Conservation (phyloP, 2,888 invertebrate species). For the Conops quadrifasciatus region DNA sequence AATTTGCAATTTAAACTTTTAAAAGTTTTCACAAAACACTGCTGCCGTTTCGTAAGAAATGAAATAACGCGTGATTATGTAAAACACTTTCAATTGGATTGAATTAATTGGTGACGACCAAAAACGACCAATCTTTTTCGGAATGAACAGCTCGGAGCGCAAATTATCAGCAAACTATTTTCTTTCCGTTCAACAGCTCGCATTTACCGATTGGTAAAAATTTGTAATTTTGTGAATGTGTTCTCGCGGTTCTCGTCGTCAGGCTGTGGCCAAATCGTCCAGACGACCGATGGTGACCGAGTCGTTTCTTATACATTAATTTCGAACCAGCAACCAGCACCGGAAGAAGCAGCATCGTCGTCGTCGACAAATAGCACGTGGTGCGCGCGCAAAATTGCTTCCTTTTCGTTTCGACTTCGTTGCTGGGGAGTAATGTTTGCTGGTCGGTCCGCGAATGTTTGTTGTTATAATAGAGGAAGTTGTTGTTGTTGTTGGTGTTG, state of each 20-base stretch:
- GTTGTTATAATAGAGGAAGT: too few relatives aligned
- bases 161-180: too few relatives aligned
- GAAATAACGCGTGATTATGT: background rate
- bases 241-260: background rate
- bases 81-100: slow-evolving; percentile 6
- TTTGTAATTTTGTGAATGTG: too few relatives aligned
- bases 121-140: too few relatives aligned
- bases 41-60: too few relatives aligned
- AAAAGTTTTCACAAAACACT: too few relatives aligned
- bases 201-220: background rate
- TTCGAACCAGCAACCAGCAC: background rate
- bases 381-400: slow-evolving; percentile 64
- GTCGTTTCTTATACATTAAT: slow-evolving; percentile 9
- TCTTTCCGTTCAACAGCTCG: background rate
- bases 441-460: background rate
- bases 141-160: too few relatives aligned
- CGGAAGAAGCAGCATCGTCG: slow-evolving; percentile 22
- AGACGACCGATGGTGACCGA: background rate
- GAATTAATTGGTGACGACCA: slow-evolving; percentile 5
- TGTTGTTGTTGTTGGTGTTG: slow-evolving; percentile 5
- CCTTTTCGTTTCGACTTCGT: slow-evolving; percentile 36
- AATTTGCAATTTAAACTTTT: too few relatives aligned
- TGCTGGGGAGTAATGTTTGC: slow-evolving; percentile 8
- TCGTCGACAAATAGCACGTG: slow-evolving; percentile 57
- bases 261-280: background rate